Base-by-base conservation (phyloP, 1,140 invertebrate genomes). In the Brevipalpus yothersi region DNA sequence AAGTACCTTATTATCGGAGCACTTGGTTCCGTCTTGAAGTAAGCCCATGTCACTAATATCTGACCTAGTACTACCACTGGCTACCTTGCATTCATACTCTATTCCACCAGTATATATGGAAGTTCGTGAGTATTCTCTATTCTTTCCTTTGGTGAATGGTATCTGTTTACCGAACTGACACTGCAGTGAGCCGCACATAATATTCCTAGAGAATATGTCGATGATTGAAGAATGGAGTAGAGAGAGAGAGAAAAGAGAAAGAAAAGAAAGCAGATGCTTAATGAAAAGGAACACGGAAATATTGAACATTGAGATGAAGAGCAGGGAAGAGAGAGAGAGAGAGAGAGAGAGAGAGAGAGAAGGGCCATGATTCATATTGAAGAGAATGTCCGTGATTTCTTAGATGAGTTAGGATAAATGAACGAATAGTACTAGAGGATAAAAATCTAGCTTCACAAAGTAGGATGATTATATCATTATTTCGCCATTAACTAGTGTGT, bases 81-180 rank as follows among this genome's bases (percentile, higher is more conserved):
- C 82, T 80, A 71, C 89, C 84, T 91, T 91, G 85, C 88, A 91
- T 70, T 90, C 85, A 67, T 81, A 88, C 68, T 90, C 85, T 39
- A 77, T 73, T 15, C 84, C 82, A 66, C 84, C 84, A 65, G 84
- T 86, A 12, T 81, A 84, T 66, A 91, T 82, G 59, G 86, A 83
- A 4, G 87, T 92, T 66, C 80, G 78, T 1, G 84, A 83, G 69
- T 82, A 87, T 58, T 80, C 80, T 62, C 86, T 79, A 17, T 21
- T 17, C 69, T 87, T 82, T 15, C 43, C 43, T 39, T 60, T 62
- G 13, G 40, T 19, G 7, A 82, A 76, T 1, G 89, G 89, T 65
- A 82, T 79, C 31, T 78, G 75, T 68, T 79, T 81, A 1, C 90
- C 90, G 47, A 79, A 77, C 67, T 89, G 82, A 71, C 89, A 95